Percentiles rank a stretch among this genome's conserved stretches.
These are phyloP conservation scores for Hirtodrosophila cameraria DNA, from an alignment of 2,888 invertebrate species.

Conservation along the genomic window DNA sequence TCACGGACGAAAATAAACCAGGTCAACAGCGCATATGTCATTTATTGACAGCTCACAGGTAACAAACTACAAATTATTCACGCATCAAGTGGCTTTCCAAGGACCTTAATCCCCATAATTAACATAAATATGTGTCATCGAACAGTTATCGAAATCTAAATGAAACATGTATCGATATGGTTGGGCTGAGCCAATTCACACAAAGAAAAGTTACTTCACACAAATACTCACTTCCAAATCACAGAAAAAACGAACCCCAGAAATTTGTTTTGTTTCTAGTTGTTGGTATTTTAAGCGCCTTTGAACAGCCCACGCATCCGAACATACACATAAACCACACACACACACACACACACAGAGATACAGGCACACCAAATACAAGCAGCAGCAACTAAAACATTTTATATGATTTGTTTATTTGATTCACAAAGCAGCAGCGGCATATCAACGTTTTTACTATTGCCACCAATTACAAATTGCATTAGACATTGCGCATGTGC, in stretches of 20 bases:
- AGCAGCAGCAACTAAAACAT: constrained; percentile 47
- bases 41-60: background rate
- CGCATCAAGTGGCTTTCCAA: background rate
- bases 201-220: constrained; percentile 3
- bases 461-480: constrained; percentile 6
- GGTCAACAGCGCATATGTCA: background rate
- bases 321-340: constrained; percentile 14
- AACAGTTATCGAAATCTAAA: constrained; percentile 20
- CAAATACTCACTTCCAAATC: constrained; percentile 19
- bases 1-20: background rate
- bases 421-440: constrained; percentile 13
- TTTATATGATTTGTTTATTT: constrained; percentile 29
- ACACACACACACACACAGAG: constrained; percentile 8
- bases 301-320: constrained; percentile 13
- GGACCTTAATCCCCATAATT: constrained; percentile 11
- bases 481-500: constrained; percentile 17
- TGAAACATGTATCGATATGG: background rate
- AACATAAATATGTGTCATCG: constrained; percentile 11
- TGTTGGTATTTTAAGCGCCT: constrained; percentile 28
- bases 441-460: background rate
- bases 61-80: background rate
- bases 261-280: background rate
- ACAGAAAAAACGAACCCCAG: constrained; percentile 9
- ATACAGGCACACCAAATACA: constrained; percentile 13
- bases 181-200: background rate